Base-by-base conservation (phyloP, 2,888 invertebrate genomes). In the Nemapogon koenigi region DNA sequence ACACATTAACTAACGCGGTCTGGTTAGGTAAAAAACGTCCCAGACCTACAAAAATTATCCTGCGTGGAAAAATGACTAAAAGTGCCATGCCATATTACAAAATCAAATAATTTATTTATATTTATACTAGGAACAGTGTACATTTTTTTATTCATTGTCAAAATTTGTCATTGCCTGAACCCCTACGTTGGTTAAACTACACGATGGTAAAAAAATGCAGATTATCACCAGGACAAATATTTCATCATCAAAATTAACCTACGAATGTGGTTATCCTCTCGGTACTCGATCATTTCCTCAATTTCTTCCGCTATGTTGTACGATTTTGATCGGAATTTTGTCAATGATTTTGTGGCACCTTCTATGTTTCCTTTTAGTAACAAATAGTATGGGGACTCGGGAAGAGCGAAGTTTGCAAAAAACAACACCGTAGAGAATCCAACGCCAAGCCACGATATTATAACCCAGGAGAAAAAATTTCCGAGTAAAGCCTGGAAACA, bases 321-420 rank as follows among this genome's bases (percentile, higher is more conserved):
- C 6, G 47, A 39, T 0, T 37, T 36, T 0, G 54, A 47, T 38
- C 72, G 52, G 37, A 68, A 64, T 27, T 47, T 51, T 17, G 41
- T 49, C 4, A 72, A 44, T 1, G 44, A 32, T 1, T 16, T 32
- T 29, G 43, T 46, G 0, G 62, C 55, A 0, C 48, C 39, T 2
- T 50, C 51, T 0, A 44, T 41, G 1, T 40, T 46, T 0, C 47
- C 44, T 8, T 47, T 55, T 42, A 62, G 41, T 0, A 72, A 51
- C 1, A 59, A 26, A 31, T 43, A 70, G 43, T 67, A 63, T 0
- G 71, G 72, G 0, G 67, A 59, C 39, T 72, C 71, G 1, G 64
- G 59, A 0, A 69, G 53, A 8, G 56, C 46, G 0, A 48, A 40
- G 27, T 52, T 53, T 2, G 46, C 19, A 3, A 51, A 4, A n/a